phyloP scores from a whole-genome alignment of 2,797 vertebrate genomes.

The Loris lydekkerianus region DNA sequence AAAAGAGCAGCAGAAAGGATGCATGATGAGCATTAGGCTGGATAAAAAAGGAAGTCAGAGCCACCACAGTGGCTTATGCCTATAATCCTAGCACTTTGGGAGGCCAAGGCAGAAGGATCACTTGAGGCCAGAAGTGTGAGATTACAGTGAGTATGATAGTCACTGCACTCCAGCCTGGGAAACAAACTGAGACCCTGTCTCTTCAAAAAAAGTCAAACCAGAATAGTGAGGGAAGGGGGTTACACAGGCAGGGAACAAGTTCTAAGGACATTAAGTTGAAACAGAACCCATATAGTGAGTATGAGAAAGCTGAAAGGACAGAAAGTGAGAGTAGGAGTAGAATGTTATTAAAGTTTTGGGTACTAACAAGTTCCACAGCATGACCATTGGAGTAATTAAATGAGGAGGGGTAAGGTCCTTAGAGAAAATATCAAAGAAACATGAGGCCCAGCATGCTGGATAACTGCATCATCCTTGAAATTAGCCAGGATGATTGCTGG shows the following conservation, averaged over 20 bases:
- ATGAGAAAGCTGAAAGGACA: not conserved
- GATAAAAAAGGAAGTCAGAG: not conserved
- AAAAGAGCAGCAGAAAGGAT: constrained; percentile 20
- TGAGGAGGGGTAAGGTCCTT: not conserved
- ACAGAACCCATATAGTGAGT: not conserved
- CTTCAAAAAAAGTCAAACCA: not conserved
- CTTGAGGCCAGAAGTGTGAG: not conserved
- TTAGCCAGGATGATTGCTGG: not conserved
- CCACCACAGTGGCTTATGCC: no score
- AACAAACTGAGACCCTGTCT: not conserved
- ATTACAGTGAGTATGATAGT: not conserved
- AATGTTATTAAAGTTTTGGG: constrained; percentile 25
- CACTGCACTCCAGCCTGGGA: not conserved
- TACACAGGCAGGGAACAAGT: not conserved
- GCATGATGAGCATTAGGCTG: not conserved
- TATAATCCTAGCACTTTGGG: no score
- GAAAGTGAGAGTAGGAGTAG: constrained; percentile 9
- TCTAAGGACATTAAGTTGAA: not conserved
- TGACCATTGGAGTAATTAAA: constrained; percentile 11
- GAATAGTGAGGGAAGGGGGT: not conserved
- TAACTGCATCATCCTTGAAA: not conserved
- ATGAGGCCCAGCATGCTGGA: not conserved
- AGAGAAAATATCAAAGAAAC: constrained; percentile 61
- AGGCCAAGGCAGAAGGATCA: not conserved
- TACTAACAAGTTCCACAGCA: not conserved